Conservation (phyloP, 2,113 vertebrate species). For the Otolemur garnettii region DNA sequence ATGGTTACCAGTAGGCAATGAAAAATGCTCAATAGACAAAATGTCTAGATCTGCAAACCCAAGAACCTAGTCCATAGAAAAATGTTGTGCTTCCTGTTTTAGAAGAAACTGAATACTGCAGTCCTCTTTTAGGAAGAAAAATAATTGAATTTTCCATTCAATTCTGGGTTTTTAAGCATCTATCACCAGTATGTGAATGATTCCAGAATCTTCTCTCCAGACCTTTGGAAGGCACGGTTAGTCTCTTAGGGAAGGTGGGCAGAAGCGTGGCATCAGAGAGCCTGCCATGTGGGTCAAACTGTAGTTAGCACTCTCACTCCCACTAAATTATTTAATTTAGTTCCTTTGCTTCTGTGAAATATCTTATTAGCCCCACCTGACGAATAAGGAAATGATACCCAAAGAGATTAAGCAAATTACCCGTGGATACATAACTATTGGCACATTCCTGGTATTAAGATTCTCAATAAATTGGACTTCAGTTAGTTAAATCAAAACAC, state of each 20-base stretch:
- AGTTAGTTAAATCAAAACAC: background rate
- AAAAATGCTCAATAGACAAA: background rate
- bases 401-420: background rate
- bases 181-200: background rate
- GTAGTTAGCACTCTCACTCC: background rate
- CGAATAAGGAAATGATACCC: background rate
- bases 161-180: background rate
- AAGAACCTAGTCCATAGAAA: background rate
- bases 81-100: background rate
- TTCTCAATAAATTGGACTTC: background rate
- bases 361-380: background rate
- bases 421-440: background rate
- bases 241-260: background rate
- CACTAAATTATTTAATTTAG: background rate
- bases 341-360: background rate
- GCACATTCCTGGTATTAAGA: background rate
- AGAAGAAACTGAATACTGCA: background rate
- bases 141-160: background rate
- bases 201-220: slow-evolving; percentile 7
- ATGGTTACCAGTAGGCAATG: background rate
- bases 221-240: background rate
- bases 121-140: background rate
- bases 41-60: background rate
- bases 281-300: background rate
- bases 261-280: background rate